Base-by-base conservation (phyloP, 2,888 invertebrate species). In the Clanis bilineata region DNA sequence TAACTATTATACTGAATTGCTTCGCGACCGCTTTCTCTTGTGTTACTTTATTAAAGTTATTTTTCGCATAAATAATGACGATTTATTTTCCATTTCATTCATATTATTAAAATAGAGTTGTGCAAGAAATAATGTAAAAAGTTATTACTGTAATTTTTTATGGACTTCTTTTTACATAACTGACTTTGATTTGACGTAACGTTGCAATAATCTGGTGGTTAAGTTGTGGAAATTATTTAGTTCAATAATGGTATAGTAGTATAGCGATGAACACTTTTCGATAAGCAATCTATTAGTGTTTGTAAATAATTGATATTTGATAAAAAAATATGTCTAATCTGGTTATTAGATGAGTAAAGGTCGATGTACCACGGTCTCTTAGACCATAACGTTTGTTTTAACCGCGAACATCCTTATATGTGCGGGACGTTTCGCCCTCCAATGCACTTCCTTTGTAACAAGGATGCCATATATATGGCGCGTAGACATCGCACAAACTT, bases 381-480 rank as follows among this genome's bases (percentile, higher is more conserved):
- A n/a, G n/a, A n/a, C n/a, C n/a, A n/a, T n/a, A n/a, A n/a, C n/a
- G n/a, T n/a, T n/a, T n/a, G n/a, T n/a, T n/a, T 64, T 67, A 64
- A 64, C 63, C 55, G 57, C 59, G 51, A 59, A 64, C 54, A 23
- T 56, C 61, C 70, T 63, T 70, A 67, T 68, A 67, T 62, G 67
- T 58, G 56, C 61, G 60, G 58, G 47, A 63, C 64, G 45, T 64
- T 62, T 60, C 61, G 56, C 61, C 56, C 55, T 60, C 62, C 57
- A 23, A 23, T 56, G 63, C 63, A 65, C 70, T 68, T 74, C 73
- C 70, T 70, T 39, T 59, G 41, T 51, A 56, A 60, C 56, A 73
- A 80, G 82, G 81, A 83, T 78, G 78, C 72, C 66, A 71, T 76
- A 68, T 73, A 77, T 79, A 78, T 72, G 83, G 76, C 69, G 66